Percentiles rank a stretch among this genome's conserved stretches.
These are phyloP conservation scores for Cosmia trapezina DNA, from an alignment of 2,888 invertebrate genomes.

Conservation along the genomic window DNA sequence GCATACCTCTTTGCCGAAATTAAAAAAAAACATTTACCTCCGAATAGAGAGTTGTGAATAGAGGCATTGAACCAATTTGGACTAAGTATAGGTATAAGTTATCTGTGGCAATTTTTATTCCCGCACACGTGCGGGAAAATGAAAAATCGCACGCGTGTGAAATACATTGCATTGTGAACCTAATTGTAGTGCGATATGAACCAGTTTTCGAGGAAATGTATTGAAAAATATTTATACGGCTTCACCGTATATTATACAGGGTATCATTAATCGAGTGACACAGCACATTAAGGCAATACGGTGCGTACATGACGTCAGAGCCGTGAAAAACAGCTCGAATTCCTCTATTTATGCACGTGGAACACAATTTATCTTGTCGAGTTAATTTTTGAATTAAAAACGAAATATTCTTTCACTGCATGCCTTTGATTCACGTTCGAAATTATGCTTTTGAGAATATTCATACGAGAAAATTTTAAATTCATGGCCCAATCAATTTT, in stretches of 20 bases:
- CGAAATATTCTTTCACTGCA: conserved; percentile 33
- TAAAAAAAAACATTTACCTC: no score
- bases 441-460: conserved; percentile 39
- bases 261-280: conserved; percentile 63
- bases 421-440: conserved; percentile 29
- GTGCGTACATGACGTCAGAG: conserved; percentile 56
- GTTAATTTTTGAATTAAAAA: conserved; percentile 58
- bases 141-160: no score
- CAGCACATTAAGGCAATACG: conserved; percentile 65
- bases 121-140: no score
- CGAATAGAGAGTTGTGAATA: no score
- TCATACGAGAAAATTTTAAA: conserved; percentile 23
- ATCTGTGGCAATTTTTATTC: no score
- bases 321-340: conserved; percentile 58
- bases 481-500: conserved; percentile 43
- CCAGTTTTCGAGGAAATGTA: no score
- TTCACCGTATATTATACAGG: conserved; percentile 32
- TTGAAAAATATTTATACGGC: conserved; percentile 39
- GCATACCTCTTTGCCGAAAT: no score
- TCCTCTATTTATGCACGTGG: conserved; percentile 58
- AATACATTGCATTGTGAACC: no score
- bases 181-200: no score
- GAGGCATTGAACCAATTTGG: no score
- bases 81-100: no score
- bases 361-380: conserved; percentile 57